phyloP scores from a whole-genome alignment of 2,888 invertebrate genomes.

The Drosophila kanekoi region DNA sequence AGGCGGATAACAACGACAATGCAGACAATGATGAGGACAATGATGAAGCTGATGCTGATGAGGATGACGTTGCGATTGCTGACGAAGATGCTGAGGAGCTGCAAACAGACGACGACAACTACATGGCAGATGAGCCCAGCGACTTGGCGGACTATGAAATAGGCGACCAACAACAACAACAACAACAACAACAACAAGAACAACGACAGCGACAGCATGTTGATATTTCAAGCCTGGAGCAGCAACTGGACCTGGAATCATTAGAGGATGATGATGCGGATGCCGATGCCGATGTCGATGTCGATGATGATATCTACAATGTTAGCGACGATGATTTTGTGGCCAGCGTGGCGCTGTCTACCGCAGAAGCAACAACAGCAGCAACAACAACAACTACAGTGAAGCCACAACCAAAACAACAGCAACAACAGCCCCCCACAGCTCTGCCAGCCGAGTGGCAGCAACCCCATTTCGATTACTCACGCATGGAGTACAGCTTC shows the following conservation, averaged over 20 bases:
- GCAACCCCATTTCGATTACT: conserved; percentile 83
- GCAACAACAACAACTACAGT: conserved; percentile 14
- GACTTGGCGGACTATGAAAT: conserved; percentile 62
- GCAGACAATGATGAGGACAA: conserved; percentile 37
- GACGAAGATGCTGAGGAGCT: conserved; percentile 65
- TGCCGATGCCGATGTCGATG: conserved; percentile 41
- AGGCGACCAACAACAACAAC: conserved; percentile 40
- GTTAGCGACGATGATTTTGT: conserved; percentile 77
- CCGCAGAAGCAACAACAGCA: conserved; percentile 53
- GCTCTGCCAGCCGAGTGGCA: conserved; percentile 64
- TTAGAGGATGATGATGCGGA: conserved; percentile 65
- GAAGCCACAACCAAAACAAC: conserved; percentile 1
- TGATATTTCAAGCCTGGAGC: conserved; percentile 69
- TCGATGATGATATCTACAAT: conserved; percentile 69
- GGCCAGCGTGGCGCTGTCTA: conserved; percentile 66
- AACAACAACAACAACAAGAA: conserved; percentile 24
- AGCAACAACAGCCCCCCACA: conserved; percentile 14
- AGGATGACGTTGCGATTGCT: conserved; percentile 57
- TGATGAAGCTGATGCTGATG: conserved; percentile 43
- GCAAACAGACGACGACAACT: conserved; percentile 57
- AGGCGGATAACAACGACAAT: conserved; percentile 26
- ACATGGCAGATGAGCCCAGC: conserved; percentile 66
- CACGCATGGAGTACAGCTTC: conserved; percentile 84
- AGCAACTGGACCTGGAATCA: conserved; percentile 71
- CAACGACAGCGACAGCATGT: conserved; percentile 55